A percentile compares a stretch with the other conserved stretches of the same genome.
Conservation (phyloP, 2,797 vertebrate genomes). For the Bucorvus abyssinicus region DNA sequence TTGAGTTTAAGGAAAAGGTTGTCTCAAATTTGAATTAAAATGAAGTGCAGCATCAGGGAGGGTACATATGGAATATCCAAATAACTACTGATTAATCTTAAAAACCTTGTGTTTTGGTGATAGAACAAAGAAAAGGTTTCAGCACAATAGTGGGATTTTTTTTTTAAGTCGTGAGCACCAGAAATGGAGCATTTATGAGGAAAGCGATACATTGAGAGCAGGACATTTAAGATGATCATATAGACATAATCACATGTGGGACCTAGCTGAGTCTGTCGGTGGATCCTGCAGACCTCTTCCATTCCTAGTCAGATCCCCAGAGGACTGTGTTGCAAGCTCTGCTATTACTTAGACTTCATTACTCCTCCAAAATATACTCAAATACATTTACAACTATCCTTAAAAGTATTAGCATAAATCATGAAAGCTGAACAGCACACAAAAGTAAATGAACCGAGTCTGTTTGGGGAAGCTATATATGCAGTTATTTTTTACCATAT, state of each 20-base stretch:
- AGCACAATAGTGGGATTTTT: background rate
- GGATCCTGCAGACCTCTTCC: background rate
- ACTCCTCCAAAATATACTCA: background rate
- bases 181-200: background rate
- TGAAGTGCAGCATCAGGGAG: background rate
- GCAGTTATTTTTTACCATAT: slow-evolving; percentile 1
- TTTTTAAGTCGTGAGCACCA: background rate
- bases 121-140: background rate
- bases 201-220: background rate
- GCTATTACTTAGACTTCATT: background rate
- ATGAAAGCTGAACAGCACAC: background rate
- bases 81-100: background rate
- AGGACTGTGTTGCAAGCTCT: background rate
- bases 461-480: background rate
- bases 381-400: background rate
- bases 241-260: background rate
- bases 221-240: background rate
- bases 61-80: background rate
- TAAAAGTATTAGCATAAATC: slow-evolving; percentile 22
- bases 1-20: background rate
- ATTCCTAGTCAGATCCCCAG: background rate
- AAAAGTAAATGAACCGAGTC: background rate
- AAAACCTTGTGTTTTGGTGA: background rate
- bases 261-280: background rate
- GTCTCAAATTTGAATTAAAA: background rate